Percentiles rank a stretch among this genome's conserved stretches.
Conservation (phyloP, 2,113 vertebrate species). For the Tachysurus fulvidraco region DNA sequence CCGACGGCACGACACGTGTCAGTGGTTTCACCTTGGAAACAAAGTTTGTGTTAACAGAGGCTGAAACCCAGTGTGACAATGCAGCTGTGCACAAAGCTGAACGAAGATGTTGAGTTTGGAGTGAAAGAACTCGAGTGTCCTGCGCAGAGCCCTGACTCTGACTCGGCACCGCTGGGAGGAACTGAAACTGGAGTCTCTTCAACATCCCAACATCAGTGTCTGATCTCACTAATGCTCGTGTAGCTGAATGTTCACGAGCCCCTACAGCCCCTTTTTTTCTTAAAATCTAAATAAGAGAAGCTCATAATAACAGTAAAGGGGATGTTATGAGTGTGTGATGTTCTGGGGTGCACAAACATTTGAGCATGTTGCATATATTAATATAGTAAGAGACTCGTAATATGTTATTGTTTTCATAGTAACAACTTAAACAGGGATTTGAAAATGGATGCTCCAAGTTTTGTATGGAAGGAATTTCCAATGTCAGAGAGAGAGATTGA, state of each 20-base stretch:
- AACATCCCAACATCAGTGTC: background rate
- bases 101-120: background rate
- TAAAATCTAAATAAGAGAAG: background rate
- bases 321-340: background rate
- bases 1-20: too few relatives aligned
- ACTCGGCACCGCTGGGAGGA: background rate
- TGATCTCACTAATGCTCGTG: background rate
- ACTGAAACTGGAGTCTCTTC: background rate
- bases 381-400: background rate
- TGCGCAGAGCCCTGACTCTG: background rate
- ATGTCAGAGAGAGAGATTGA: background rate
- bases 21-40: background rate
- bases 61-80: background rate
- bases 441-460: background rate
- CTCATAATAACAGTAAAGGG: background rate
- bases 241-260: too few relatives aligned
- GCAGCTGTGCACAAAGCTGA: background rate
- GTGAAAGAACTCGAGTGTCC: background rate
- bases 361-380: background rate
- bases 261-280: too few relatives aligned
- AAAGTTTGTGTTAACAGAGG: too few relatives aligned
- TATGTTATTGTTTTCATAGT: background rate
- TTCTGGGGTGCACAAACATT: background rate
- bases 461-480: background rate
- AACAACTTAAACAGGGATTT: background rate